These are phyloP conservation scores for Bettongia penicillata DNA, from an alignment of 2,113 vertebrate species.

Conservation along the genomic window DNA sequence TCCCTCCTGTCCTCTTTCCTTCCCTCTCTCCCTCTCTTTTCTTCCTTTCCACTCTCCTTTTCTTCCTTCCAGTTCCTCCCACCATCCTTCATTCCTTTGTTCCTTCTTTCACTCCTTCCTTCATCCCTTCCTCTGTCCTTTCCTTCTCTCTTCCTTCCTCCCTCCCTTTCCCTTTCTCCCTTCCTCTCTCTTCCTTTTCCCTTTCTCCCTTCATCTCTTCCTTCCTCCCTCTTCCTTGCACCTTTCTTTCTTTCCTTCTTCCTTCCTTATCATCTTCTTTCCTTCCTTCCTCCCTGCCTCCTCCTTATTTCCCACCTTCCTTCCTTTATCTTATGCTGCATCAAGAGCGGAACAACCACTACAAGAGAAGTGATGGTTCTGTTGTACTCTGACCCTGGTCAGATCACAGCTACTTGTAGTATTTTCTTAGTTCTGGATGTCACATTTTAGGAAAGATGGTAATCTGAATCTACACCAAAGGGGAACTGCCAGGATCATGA, in stretches of 20 bases:
- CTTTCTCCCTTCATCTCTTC: too few relatives aligned
- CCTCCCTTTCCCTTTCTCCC: too few relatives aligned
- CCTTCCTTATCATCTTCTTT: not conserved
- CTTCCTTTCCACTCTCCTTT: too few relatives aligned
- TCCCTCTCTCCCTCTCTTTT: too few relatives aligned
- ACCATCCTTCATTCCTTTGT: too few relatives aligned
- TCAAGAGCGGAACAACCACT: not conserved
- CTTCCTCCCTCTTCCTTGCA: too few relatives aligned
- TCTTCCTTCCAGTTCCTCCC: too few relatives aligned
- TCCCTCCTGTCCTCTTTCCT: too few relatives aligned
- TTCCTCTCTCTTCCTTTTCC: too few relatives aligned
- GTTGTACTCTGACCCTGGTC: not conserved
- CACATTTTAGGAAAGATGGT: not conserved
- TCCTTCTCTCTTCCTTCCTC: not conserved
- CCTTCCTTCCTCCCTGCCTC: not conserved
- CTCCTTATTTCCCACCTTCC: not conserved
- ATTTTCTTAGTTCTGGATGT: not conserved
- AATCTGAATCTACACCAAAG: not conserved
- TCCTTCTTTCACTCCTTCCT: too few relatives aligned
- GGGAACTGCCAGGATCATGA: not conserved
- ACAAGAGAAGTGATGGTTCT: not conserved
- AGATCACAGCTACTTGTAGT: not conserved
- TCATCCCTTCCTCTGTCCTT: too few relatives aligned
- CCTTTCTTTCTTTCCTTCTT: too few relatives aligned
- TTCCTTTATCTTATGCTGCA: not conserved